A percentile compares a stretch with the other conserved stretches of the same genome.
These are phyloP conservation scores for Malacosoma neustria DNA, from an alignment of 2,888 invertebrate genomes.

Conservation along the genomic window DNA sequence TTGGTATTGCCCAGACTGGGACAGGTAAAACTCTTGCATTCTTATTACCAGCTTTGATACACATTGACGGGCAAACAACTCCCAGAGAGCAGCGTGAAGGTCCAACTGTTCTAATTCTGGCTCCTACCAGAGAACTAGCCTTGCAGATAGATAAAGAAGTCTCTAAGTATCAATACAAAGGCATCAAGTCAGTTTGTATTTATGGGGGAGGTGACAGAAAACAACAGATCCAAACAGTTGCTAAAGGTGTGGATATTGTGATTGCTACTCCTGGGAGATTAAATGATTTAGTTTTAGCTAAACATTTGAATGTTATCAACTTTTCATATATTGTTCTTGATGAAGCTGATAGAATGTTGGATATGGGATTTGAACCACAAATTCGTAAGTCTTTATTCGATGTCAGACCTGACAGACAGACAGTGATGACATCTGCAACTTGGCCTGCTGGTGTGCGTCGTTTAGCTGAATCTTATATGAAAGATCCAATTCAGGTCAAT, in stretches of 20 bases:
- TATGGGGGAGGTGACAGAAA: slow-evolving; percentile 92
- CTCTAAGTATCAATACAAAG: slow-evolving; percentile 89
- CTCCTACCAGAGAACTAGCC: slow-evolving; percentile 95
- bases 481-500: slow-evolving; percentile 91
- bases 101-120: slow-evolving; percentile 90
- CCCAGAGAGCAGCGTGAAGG: slow-evolving; percentile 83
- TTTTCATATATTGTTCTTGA: slow-evolving; percentile 94
- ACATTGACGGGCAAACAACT: slow-evolving; percentile 89
- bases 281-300: slow-evolving; percentile 88
- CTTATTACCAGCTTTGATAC: slow-evolving; percentile 92
- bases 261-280: slow-evolving; percentile 96
- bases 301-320: slow-evolving; percentile 81
- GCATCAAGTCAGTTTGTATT: slow-evolving; percentile 91
- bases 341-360: slow-evolving; percentile 93
- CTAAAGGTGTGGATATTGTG: slow-evolving; percentile 92
- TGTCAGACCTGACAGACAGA: slow-evolving; percentile 91
- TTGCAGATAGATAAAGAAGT: slow-evolving; percentile 95
- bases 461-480: slow-evolving; percentile 90
- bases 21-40: slow-evolving; percentile 97
- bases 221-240: slow-evolving; percentile 83
- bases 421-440: slow-evolving; percentile 98
- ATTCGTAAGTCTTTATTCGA: slow-evolving; percentile 88
- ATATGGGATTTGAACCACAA: slow-evolving; percentile 91
- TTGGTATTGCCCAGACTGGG: slow-evolving; percentile 97
- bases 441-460: slow-evolving; percentile 93